Evolutionary conservation across 2,888 invertebrate genomes (phyloP).

Genomic region (Harpalus rufipes): DNA sequence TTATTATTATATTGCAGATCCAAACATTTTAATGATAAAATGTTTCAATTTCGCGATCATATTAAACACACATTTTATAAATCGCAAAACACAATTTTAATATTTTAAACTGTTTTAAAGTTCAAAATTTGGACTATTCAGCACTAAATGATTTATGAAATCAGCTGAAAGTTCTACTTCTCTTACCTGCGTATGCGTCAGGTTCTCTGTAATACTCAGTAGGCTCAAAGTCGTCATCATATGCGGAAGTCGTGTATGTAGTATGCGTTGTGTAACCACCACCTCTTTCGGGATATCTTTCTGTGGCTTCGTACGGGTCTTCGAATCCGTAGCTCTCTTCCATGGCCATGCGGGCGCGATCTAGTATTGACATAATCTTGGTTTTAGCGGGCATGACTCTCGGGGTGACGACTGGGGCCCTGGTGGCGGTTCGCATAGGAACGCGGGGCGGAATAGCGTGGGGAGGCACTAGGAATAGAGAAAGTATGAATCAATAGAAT

Average conservation of each 20-base stretch:
- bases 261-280: constrained; percentile 72
- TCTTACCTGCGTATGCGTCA: constrained; percentile 76
- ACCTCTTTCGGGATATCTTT: constrained; percentile 70
- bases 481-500: not conserved
- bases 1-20: constrained; percentile 21
- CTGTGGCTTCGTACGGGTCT: constrained; percentile 73
- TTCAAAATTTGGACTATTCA: constrained; percentile 39
- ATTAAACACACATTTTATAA: constrained; percentile 14
- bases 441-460: constrained; percentile 73
- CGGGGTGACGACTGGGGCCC: constrained; percentile 77
- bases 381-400: constrained; percentile 84
- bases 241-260: constrained; percentile 71
- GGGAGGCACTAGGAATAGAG: constrained; percentile 40
- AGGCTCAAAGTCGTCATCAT: constrained; percentile 75
- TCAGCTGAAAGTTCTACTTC: constrained; percentile 55
- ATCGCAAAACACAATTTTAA: not conserved
- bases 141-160: constrained; percentile 34
- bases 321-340: constrained; percentile 86
- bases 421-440: constrained; percentile 76
- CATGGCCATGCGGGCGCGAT: constrained; percentile 90
- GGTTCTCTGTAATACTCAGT: constrained; percentile 78
- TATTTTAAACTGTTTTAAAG: constrained; percentile 5
- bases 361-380: constrained; percentile 91
- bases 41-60: constrained; percentile 40
- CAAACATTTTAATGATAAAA: constrained; percentile 25